Conservation (phyloP, 1,140 invertebrate genomes). For the Pollicipes pollicipes region DNA sequence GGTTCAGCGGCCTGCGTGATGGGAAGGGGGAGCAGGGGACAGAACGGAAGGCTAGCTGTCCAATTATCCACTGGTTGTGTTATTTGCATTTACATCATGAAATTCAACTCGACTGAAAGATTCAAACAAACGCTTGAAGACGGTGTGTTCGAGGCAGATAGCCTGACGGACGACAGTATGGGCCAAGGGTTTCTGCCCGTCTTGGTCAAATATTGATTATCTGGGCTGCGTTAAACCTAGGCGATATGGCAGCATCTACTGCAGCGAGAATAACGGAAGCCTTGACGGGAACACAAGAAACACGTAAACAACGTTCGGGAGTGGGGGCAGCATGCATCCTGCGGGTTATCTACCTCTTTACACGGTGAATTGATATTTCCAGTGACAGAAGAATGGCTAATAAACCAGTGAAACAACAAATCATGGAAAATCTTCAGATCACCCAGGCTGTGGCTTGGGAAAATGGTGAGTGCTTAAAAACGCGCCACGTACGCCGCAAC, state of each 20-base stretch:
- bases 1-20: no score
- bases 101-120: no score
- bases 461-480: neutral
- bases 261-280: neutral
- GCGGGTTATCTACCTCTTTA: neutral
- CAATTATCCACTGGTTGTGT: no score
- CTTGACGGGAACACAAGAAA: no score
- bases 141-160: no score
- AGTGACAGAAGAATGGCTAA: neutral
- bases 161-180: no score
- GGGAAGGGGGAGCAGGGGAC: no score
- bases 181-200: no score
- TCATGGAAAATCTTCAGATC: neutral
- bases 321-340: neutral
- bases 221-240: neutral
- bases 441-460: neutral
- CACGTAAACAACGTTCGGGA: no score
- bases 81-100: no score
- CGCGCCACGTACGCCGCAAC: neutral
- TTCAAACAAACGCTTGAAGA: no score
- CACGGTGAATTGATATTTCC: neutral
- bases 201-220: neutral
- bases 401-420: neutral
- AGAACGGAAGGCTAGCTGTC: no score
- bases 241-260: neutral